These are phyloP conservation scores for Ceratotherium simum DNA, from an alignment of 2,113 vertebrate species.

Conservation along the genomic window DNA sequence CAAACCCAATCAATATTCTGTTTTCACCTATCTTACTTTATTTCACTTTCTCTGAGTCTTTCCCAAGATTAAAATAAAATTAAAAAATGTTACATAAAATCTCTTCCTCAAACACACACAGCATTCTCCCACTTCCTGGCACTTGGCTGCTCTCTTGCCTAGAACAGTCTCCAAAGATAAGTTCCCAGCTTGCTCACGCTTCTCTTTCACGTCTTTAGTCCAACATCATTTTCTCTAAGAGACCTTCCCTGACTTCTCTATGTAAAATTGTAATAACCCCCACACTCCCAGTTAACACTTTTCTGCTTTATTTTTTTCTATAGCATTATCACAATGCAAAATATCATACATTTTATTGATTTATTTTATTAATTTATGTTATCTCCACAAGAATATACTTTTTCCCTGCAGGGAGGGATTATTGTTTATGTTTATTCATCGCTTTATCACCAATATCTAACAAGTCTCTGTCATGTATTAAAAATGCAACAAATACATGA, in stretches of 20 bases:
- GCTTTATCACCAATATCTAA: not conserved
- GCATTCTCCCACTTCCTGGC: not conserved
- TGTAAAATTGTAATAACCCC: not conserved
- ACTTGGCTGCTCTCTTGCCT: not conserved
- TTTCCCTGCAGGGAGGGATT: not conserved
- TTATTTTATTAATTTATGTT: not conserved
- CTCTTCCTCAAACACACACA: not conserved
- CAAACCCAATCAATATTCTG: not conserved
- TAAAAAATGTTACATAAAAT: not conserved
- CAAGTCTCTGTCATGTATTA: not conserved
- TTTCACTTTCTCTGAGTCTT: not conserved
- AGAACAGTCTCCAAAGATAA: not conserved
- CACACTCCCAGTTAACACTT: not conserved
- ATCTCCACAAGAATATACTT: not conserved
- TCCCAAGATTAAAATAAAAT: not conserved
- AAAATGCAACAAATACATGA: not conserved
- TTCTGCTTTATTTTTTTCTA: not conserved
- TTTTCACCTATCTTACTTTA: not conserved
- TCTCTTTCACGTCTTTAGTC: not conserved
- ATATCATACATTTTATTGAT: not conserved
- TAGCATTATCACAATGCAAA: not conserved
- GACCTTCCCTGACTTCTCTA: not conserved
- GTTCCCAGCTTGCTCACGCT: not conserved
- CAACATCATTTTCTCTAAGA: not conserved
- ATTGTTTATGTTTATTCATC: not conserved